Evolutionary conservation across 2,888 invertebrate species (phyloP).

Genomic region (Polydesmus complanatus): DNA sequence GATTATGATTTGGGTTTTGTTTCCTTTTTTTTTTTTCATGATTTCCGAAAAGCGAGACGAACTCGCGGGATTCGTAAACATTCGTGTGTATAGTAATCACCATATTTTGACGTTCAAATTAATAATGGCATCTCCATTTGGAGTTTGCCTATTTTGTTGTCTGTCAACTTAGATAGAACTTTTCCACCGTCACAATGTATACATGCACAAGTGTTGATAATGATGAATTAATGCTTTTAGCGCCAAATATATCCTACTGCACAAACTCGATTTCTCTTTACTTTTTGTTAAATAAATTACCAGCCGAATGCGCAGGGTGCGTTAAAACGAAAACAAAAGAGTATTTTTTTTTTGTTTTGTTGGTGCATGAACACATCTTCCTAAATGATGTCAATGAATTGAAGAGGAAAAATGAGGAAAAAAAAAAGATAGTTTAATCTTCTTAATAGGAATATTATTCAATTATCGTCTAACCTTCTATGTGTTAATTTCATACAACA

Average conservation of each 20-base stretch:
- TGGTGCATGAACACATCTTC: background rate
- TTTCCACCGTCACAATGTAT: too few species aligned
- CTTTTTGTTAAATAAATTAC: background rate
- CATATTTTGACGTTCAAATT: background rate
- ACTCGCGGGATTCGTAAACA: too few species aligned
- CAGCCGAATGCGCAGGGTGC: background rate
- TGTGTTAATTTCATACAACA: background rate
- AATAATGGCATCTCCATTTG: background rate
- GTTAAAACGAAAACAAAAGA: background rate
- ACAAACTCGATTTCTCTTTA: background rate
- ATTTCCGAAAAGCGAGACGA: too few species aligned
- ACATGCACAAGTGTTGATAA: background rate
- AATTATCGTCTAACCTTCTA: background rate
- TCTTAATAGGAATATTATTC: conserved; percentile 10
- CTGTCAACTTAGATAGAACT: too few species aligned
- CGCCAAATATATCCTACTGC: background rate
- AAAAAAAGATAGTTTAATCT: background rate
- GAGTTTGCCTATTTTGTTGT: too few species aligned
- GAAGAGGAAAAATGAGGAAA: background rate
- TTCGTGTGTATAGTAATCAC: too few species aligned
- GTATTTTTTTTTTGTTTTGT: background rate
- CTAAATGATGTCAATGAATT: background rate
- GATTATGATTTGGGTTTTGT: too few species aligned
- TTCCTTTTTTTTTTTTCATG: too few species aligned
- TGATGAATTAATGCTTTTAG: background rate